A percentile compares a stretch with the other conserved stretches of the same genome.
phyloP scores from a whole-genome alignment of 2,113 vertebrate species.

The Noturus placidus region DNA sequence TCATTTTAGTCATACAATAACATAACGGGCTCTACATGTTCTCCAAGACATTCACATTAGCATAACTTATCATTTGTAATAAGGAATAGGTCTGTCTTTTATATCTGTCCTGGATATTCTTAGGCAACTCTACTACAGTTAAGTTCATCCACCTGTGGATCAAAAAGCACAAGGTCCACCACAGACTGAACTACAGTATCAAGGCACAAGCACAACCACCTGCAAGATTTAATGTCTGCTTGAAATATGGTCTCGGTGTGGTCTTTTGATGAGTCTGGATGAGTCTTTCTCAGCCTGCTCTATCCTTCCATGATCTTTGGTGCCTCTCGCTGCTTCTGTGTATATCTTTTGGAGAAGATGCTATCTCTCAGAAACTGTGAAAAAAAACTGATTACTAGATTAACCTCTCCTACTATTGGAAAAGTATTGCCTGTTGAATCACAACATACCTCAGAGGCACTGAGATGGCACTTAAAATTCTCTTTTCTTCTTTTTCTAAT shows the following conservation, averaged over 20 bases:
- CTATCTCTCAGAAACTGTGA: conserved; percentile 19
- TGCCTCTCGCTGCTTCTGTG: not conserved
- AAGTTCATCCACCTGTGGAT: conserved; percentile 9
- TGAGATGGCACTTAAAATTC: not conserved
- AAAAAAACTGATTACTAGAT: not conserved
- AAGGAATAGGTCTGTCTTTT: not conserved
- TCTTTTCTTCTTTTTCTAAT: not conserved
- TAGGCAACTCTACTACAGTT: conserved; percentile 30
- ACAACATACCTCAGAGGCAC: not conserved
- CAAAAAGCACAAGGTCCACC: not conserved
- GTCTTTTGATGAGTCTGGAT: too few species aligned
- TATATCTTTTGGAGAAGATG: conserved; percentile 10
- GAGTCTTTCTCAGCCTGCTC: not conserved
- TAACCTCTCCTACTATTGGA: conserved; percentile 8
- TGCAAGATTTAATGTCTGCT: not conserved
- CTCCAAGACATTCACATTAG: not conserved
- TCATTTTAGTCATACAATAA: not conserved
- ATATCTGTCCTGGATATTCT: not conserved
- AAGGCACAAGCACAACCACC: not conserved
- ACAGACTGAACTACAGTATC: not conserved
- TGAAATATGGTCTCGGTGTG: not conserved
- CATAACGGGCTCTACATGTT: not conserved
- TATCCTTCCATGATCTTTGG: not conserved
- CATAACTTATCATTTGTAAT: not conserved
- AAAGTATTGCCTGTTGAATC: conserved; percentile 19